Percentiles rank a stretch among this genome's conserved stretches.
phyloP scores from a whole-genome alignment of 2,113 vertebrate species.

The Ciconia boyciana region DNA sequence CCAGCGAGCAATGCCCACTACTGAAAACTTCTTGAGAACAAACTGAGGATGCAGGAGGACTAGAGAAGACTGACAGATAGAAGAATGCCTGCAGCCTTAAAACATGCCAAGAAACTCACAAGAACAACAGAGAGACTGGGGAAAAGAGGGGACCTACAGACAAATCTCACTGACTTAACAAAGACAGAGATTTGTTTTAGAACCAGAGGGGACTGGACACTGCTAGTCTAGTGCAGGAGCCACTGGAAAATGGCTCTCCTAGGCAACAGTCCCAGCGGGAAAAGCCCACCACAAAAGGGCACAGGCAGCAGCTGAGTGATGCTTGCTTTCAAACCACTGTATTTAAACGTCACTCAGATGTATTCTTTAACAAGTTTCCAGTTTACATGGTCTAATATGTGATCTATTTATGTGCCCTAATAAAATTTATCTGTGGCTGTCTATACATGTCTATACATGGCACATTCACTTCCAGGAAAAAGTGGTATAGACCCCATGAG shows the following conservation, averaged over 20 bases:
- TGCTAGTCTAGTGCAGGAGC: background rate
- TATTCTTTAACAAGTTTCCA: background rate
- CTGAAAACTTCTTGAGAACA: background rate
- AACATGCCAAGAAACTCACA: background rate
- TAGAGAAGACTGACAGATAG: background rate
- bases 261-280: background rate
- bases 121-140: background rate
- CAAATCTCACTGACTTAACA: background rate
- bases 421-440: background rate
- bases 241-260: background rate
- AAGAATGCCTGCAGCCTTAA: background rate
- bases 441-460: background rate
- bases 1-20: fast-evolving
- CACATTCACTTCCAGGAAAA: background rate
- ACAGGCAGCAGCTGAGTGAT: background rate
- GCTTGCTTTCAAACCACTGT: background rate
- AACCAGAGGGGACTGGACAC: background rate
- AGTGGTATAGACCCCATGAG: background rate
- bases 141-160: background rate
- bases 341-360: background rate
- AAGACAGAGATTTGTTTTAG: background rate
- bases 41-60: background rate
- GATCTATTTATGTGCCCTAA: background rate
- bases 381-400: background rate
- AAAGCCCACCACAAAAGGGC: background rate